Percentiles rank a stretch among this genome's conserved stretches.
phyloP scores from a whole-genome alignment of 2,113 vertebrate genomes.

The Neolamprologus modestus region DNA sequence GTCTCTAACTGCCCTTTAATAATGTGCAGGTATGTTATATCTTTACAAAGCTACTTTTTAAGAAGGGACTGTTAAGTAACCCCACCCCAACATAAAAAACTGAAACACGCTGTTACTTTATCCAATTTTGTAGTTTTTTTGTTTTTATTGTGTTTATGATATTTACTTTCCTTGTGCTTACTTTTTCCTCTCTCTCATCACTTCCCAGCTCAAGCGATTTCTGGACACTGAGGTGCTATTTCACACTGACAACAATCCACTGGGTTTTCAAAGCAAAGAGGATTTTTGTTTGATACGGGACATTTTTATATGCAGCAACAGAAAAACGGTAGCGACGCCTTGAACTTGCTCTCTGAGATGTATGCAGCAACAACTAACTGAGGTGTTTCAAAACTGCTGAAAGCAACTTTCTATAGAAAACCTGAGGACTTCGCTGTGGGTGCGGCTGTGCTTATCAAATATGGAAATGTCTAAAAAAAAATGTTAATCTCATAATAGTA shows the following conservation, averaged over 20 bases:
- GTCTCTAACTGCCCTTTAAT: neutral
- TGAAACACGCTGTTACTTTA: neutral
- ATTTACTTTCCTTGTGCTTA: neutral
- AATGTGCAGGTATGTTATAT: neutral
- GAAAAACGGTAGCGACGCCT: conserved; percentile 17
- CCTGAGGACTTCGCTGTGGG: neutral
- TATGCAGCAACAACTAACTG: conserved; percentile 1
- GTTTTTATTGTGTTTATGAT: neutral
- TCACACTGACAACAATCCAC: conserved; percentile 4
- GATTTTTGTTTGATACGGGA: conserved; percentile 7
- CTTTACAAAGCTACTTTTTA: neutral
- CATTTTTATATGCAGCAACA: conserved; percentile 13
- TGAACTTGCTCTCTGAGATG: neutral
- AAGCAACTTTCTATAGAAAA: conserved; percentile 26
- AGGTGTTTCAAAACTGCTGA: conserved; percentile 17
- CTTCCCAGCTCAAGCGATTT: conserved; percentile 83
- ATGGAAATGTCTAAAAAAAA: conserved; percentile 48
- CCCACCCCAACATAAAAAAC: neutral
- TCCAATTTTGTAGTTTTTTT: neutral
- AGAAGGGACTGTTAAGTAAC: neutral
- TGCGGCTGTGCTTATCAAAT: conserved; percentile 47
- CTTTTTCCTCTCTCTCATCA: neutral
- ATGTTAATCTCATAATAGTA: conserved; percentile 63
- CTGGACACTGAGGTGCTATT: conserved; percentile 79
- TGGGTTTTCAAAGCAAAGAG: neutral